Base-by-base conservation (phyloP, 1,140 invertebrate genomes). In the Theocolax elegans region DNA sequence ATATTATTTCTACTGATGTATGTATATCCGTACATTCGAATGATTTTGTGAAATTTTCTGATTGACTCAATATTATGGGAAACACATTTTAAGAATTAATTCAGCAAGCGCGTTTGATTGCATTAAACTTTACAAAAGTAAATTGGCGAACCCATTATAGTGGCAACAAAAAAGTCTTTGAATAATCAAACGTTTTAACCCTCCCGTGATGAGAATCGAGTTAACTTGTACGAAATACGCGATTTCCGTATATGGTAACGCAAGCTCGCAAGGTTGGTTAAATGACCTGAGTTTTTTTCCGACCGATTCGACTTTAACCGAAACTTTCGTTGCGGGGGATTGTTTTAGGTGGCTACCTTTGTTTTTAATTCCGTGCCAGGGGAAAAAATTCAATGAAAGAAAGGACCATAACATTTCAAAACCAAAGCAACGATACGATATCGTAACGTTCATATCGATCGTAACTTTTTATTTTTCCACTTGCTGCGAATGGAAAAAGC, bases 131-230 rank as follows among this genome's bases (percentile, higher is more conserved):
- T 58, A 19, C 40, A 3, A 12, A 42, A 58, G 31, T 58, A 21
- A 40, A 12, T 1, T 23, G 3, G 13, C 10, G 1, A 38, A 13
- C 3, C 15, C 7, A 40, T 58, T 58, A 12, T 7, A 13, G 13
- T 21, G 23, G 31, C 31, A 2, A 42, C 38, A 23, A 58, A 58
- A 58, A 58, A 40, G 54, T 58, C 31, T 58, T 40, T 40, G 54
- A 58, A 40, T 58, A 58, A 58, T 58, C 54, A 58, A 58, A 58
- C 35, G 13, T 42, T 58, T 40, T 19, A 40, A 40, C 12, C 19
- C 2, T 40, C 10, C 31, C 4, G 10, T 6, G 4, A 35, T 35
- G 31, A 4, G 10, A 35, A 6, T 58, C 13, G 54, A 40, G 35
- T n/a, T n/a, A n/a, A n/a, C n/a, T n/a, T n/a, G n/a, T n/a, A n/a